Evolutionary conservation across 1,140 invertebrate species (phyloP), one percentile per base, ranked within the genome.

Genomic region (Brachionus asplanchnoidis): DNA sequence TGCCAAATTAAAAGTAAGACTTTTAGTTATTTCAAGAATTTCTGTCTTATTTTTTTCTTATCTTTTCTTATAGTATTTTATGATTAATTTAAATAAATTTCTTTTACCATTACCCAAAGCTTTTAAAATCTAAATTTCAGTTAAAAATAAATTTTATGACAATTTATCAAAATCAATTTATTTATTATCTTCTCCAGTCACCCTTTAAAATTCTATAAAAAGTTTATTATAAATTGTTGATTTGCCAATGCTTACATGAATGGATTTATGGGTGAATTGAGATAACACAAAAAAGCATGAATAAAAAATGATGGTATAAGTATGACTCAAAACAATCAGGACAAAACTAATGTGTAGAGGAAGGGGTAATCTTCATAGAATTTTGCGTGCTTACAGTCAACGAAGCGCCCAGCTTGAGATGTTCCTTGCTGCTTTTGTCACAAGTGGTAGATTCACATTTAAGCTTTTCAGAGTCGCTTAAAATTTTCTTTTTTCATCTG

Each of bases 201-300:
- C 44, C 46, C 44, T 79, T 60, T 50, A 85, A 53, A 17, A 85
- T 94, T 86, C 96, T 92, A 65, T 94, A 97, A 88, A 99, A 99
- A 32, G 97, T 97, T 88, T 97, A n/a, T 97, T 90, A 99, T 99
- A 91, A 99, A 99, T 90, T 99, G 97, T 88, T 97, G 95, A 91
- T 99, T 99, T 84, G 97, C 97, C 84, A 99, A 90, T 1, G 97
- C 97, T 88, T 99, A 99, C 89, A 97, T 98, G 88, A 99, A 97
- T 8, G 97, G 97, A 91, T 99, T 98, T 88, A 99, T 94, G 3
- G 97, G 95, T 28, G 66, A 77, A 77, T 86, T 86, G 9, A 86
- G 23, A 82, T 85, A 86, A 70, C 85, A 86, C 12, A 86, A 60
- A 26, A 44, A 85, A 86, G 32, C 46, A 66, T 32, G 78, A 65